Evolutionary conservation across 2,888 invertebrate species (phyloP).

Genomic region (Sminthurinus aureus): DNA sequence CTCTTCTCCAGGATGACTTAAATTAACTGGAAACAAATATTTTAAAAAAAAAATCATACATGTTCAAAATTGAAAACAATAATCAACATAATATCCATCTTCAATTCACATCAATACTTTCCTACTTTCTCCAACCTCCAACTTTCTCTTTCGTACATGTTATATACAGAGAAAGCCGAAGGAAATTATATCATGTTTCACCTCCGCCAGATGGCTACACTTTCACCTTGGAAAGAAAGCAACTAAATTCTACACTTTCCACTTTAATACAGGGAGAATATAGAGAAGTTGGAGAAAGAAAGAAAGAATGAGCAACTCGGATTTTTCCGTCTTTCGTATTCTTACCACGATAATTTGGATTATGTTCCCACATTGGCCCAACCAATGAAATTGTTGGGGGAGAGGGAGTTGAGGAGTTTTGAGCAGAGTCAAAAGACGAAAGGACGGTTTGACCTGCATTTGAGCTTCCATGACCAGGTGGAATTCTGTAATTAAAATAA

Average conservation of each 20-base stretch:
- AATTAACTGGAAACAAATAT: slow-evolving; percentile 23
- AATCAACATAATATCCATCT: not conserved
- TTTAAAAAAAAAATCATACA: too few relatives aligned
- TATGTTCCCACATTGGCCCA: slow-evolving; percentile 59
- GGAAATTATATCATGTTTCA: too few relatives aligned
- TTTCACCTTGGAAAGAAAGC: too few relatives aligned
- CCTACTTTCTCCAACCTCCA: too few relatives aligned
- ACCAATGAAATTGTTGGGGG: slow-evolving; percentile 58
- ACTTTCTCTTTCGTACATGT: too few relatives aligned
- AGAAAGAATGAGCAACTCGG: not conserved
- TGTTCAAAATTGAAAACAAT: too few relatives aligned
- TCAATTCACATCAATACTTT: not conserved
- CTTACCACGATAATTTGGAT: slow-evolving; percentile 48
- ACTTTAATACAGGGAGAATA: not conserved
- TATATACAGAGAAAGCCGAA: too few relatives aligned
- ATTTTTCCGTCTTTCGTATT: not conserved
- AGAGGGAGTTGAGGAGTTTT: slow-evolving; percentile 56
- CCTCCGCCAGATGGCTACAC: too few relatives aligned
- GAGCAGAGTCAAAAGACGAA: slow-evolving; percentile 39
- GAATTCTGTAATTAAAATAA: slow-evolving; percentile 33
- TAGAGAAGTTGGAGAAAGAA: not conserved
- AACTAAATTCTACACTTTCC: too few relatives aligned
- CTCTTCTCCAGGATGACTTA: slow-evolving; percentile 38
- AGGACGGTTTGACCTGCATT: slow-evolving; percentile 40
- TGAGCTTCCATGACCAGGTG: slow-evolving; percentile 35